Conservation (phyloP, 1,140 invertebrate species). For the Dinothrombium tinctorium region DNA sequence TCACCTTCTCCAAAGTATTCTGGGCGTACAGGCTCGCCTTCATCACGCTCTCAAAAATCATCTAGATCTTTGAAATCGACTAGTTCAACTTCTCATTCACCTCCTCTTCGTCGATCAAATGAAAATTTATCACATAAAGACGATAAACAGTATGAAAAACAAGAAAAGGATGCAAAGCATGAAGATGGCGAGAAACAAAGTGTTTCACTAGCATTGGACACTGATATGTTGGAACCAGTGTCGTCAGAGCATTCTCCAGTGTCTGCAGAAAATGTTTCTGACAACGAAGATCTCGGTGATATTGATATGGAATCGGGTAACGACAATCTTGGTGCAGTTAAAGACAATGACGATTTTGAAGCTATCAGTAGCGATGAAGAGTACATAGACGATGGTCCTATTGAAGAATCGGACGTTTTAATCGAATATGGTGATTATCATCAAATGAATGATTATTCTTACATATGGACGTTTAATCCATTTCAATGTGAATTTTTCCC, state of each 20-base stretch:
- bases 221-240: conserved; percentile 2
- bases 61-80: not conserved
- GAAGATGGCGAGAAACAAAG: not conserved
- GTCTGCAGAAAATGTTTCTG: conserved; percentile 6
- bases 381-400: conserved; percentile 8
- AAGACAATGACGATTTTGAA: conserved; percentile 12
- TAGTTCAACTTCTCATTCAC: not conserved
- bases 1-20: not conserved
- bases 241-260: conserved; percentile 4
- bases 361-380: conserved; percentile 17
- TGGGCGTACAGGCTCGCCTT: not conserved
- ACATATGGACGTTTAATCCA: not conserved
- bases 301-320: conserved; percentile 8
- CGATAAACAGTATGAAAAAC: not conserved
- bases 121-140: not conserved
- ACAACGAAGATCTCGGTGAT: conserved; percentile 9
- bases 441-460: not conserved
- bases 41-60: not conserved
- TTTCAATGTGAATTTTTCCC: not conserved
- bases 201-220: not conserved
- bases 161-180: not conserved
- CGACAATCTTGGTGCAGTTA: conserved; percentile 7
- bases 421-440: conserved; percentile 2
- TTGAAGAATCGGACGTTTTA: not conserved
- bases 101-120: not conserved